Conservation (phyloP, 2,797 vertebrate species). For the Hemibagrus guttatus region DNA sequence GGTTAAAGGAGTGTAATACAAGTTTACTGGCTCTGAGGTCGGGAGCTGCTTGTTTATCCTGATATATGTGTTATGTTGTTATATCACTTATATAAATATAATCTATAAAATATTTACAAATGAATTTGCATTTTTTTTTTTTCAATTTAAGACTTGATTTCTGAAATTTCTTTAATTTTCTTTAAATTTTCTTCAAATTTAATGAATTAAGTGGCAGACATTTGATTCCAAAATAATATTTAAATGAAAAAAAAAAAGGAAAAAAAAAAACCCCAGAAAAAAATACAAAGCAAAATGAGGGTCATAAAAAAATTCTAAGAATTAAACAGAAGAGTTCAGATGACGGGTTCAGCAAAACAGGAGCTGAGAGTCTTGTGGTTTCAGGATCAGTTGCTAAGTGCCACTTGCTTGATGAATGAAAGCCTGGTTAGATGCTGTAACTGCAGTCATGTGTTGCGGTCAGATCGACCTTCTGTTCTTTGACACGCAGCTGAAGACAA, state of each 20-base stretch:
- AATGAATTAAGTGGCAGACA: background rate
- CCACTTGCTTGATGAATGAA: background rate
- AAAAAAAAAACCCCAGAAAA: too few species aligned
- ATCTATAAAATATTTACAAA: background rate
- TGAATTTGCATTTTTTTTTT: too few species aligned
- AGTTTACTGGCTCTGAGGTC: too few species aligned
- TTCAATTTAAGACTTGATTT: background rate
- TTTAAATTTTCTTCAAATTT: too few species aligned
- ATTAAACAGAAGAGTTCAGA: background rate
- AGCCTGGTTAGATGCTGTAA: background rate
- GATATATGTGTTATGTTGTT: too few species aligned
- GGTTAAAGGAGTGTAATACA: too few species aligned
- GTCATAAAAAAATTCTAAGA: background rate
- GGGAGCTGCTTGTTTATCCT: too few species aligned
- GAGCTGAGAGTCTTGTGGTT: background rate
- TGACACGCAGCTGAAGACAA: too few species aligned
- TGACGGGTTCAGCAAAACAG: background rate
- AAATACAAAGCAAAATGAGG: background rate
- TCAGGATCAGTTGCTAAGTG: background rate
- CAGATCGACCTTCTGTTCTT: too few species aligned
- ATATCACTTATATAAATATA: background rate
- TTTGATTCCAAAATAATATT: background rate
- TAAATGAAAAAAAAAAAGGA: background rate
- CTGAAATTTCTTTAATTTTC: too few species aligned
- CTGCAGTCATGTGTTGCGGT: too few species aligned